Evolutionary conservation across 2,113 vertebrate genomes (phyloP).

Genomic region (Gambusia holbrooki): DNA sequence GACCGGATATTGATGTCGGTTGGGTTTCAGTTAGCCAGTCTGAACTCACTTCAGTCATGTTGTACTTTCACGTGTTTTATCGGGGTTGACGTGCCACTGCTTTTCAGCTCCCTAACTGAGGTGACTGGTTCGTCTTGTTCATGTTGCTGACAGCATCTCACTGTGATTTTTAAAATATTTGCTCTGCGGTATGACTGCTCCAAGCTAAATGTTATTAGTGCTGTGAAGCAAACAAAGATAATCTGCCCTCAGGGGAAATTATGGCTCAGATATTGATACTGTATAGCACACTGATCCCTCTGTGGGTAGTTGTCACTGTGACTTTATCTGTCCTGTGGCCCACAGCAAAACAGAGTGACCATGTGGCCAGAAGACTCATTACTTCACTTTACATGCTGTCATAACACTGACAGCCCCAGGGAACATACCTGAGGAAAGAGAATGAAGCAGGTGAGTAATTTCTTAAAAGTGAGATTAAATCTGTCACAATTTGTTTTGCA

Average conservation of each 20-base stretch:
- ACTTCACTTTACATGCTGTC: constrained; percentile 49
- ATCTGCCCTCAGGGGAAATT: constrained; percentile 36
- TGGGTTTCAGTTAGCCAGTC: neutral
- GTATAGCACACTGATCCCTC: constrained; percentile 36
- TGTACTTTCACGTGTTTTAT: neutral
- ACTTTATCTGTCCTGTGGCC: constrained; percentile 51
- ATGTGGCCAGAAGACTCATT: constrained; percentile 44
- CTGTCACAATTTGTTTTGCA: constrained; percentile 40
- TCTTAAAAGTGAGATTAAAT: constrained; percentile 42
- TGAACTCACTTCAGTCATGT: neutral
- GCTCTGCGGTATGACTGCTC: neutral
- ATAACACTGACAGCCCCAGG: constrained; percentile 21
- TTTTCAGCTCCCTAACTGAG: neutral
- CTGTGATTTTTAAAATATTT: constrained; percentile 1
- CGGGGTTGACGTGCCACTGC: neutral
- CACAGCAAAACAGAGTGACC: constrained; percentile 36
- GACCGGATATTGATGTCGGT: neutral
- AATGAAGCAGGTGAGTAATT: constrained; percentile 34
- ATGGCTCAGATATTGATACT: constrained; percentile 42
- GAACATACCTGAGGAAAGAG: constrained; percentile 20
- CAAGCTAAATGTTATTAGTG: constrained; percentile 1
- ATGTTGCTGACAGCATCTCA: neutral
- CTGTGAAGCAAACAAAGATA: neutral
- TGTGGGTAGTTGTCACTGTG: constrained; percentile 14
- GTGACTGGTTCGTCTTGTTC: neutral